These are phyloP conservation scores for Griposia aprilina DNA, from an alignment of 2,888 invertebrate species.

Conservation along the genomic window DNA sequence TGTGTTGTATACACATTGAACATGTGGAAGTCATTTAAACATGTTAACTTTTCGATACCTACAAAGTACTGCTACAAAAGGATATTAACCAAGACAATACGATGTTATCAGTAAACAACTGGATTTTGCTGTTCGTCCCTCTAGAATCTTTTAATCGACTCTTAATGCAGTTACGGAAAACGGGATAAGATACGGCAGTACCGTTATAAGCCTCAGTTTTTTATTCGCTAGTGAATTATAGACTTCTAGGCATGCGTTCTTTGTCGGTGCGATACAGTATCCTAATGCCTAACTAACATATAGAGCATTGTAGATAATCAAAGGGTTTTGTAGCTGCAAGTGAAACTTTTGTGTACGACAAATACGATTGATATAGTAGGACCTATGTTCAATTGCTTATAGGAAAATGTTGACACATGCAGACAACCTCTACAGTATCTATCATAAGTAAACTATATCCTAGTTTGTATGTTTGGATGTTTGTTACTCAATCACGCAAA, in stretches of 20 bases:
- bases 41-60: constrained; percentile 1
- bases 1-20: background rate
- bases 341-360: background rate
- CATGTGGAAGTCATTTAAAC: background rate
- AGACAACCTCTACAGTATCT: too few relatives aligned
- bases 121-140: constrained; percentile 18
- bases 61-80: constrained; percentile 17
- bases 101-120: constrained; percentile 40
- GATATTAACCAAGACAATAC: constrained; percentile 23
- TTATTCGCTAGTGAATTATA: background rate
- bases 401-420: too few relatives aligned
- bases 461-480: too few relatives aligned
- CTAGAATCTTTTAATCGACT: constrained; percentile 45
- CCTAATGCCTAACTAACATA: background rate
- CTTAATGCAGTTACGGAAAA: constrained; percentile 6
- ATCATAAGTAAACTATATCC: background rate
- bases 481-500: too few relatives aligned
- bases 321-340: background rate
- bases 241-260: background rate
- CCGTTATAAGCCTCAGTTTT: constrained; percentile 14
- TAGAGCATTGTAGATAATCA: background rate
- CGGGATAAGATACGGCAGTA: background rate
- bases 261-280: background rate
- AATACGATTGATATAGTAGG: background rate
- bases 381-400: background rate